phyloP scores from a whole-genome alignment of 2,797 vertebrate genomes.

The Vespertilio murinus region DNA sequence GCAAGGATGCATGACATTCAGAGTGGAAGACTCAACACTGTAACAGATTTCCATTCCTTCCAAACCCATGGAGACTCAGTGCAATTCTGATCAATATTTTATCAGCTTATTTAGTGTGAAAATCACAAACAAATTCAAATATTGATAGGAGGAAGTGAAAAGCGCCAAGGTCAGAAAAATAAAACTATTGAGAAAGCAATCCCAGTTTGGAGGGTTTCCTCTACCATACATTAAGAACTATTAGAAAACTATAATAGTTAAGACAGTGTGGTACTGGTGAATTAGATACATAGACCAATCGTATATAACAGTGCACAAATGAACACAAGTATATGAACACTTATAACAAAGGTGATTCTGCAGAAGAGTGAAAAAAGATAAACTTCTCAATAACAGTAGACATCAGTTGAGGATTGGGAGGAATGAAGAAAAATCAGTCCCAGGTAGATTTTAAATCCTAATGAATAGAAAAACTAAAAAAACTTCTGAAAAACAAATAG shows the following conservation, averaged over 20 bases:
- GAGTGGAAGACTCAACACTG: not conserved
- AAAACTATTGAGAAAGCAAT: not conserved
- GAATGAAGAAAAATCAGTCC: not conserved
- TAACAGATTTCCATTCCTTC: not conserved
- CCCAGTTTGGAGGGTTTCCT: not conserved
- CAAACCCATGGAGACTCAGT: not conserved
- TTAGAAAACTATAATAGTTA: not conserved
- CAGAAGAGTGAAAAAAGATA: not conserved
- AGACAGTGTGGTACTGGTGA: not conserved
- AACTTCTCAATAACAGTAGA: not conserved
- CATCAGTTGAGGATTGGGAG: not conserved
- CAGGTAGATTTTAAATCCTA: not conserved
- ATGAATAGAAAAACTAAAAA: not conserved
- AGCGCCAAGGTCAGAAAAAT: not conserved
- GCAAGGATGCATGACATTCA: not conserved
- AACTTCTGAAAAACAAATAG: not conserved
- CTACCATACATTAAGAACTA: not conserved
- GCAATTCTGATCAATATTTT: not conserved
- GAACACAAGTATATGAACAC: not conserved
- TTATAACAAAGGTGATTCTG: not conserved
- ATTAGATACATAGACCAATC: not conserved
- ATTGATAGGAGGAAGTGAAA: not conserved
- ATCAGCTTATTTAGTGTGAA: not conserved
- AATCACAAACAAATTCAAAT: conserved; percentile 19
- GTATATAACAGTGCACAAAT: not conserved